phyloP scores from a whole-genome alignment of 2,113 vertebrate species.

The Ictalurus furcatus region DNA sequence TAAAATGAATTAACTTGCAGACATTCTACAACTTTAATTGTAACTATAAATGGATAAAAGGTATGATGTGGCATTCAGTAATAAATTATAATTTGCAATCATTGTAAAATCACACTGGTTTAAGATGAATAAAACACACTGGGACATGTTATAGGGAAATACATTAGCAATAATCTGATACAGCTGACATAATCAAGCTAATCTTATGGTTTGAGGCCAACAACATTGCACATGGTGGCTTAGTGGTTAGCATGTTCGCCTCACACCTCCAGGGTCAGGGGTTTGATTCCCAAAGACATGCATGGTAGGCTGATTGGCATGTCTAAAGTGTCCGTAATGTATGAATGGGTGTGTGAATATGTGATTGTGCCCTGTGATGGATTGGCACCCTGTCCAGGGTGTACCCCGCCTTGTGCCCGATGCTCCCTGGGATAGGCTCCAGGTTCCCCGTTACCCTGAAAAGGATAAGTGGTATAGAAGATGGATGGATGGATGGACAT shows the following conservation, averaged over 20 bases:
- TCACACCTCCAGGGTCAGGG: too few species aligned
- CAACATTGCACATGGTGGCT: neutral
- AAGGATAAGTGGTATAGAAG: too few species aligned
- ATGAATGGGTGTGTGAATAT: too few species aligned
- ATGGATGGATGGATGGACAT: neutral
- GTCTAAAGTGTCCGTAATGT: too few species aligned
- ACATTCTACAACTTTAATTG: neutral
- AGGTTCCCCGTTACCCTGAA: too few species aligned
- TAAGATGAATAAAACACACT: neutral
- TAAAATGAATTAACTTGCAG: neutral
- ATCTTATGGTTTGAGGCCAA: neutral
- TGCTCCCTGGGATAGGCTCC: too few species aligned
- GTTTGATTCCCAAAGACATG: too few species aligned
- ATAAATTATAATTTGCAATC: neutral
- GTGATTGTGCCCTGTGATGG: too few species aligned
- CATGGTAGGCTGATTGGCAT: too few species aligned
- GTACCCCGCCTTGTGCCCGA: too few species aligned
- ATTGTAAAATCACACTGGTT: neutral
- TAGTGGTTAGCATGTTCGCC: too few species aligned
- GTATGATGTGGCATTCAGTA: neutral
- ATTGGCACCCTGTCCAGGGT: too few species aligned
- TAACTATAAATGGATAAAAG: neutral
- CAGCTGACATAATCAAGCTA: constrained; percentile 4
- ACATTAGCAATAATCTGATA: neutral
- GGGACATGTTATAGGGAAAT: neutral